phyloP scores from a whole-genome alignment of 2,113 vertebrate species.

The Taurulus bubalis region DNA sequence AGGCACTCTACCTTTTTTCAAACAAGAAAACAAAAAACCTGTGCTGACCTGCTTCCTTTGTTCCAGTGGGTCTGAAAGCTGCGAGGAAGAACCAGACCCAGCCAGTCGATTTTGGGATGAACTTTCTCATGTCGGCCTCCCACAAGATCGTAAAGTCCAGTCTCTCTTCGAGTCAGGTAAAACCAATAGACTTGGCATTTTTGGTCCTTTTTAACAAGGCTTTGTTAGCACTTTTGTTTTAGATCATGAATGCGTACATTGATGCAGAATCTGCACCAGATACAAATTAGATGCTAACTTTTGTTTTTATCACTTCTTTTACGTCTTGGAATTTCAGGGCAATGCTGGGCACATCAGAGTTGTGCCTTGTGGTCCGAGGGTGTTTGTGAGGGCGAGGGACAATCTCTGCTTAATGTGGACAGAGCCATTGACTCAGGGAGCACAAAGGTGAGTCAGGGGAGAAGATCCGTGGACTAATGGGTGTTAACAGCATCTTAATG shows the following conservation, averaged over 20 bases:
- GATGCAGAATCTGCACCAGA: background rate
- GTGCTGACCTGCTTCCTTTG: constrained; percentile 25
- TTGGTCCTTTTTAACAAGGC: background rate
- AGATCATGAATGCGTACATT: background rate
- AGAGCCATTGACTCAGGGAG: constrained; percentile 99
- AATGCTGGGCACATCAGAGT: constrained; percentile 97
- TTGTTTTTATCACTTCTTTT: background rate
- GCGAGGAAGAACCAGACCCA: constrained; percentile 85
- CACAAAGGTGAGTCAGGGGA: constrained; percentile 92
- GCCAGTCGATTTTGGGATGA: constrained; percentile 94
- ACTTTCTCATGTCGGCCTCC: constrained; percentile 95
- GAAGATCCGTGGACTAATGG: constrained; percentile 65
- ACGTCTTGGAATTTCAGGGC: constrained; percentile 81
- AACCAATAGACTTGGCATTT: constrained; percentile 5
- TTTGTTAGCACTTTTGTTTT: background rate
- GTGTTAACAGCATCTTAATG: constrained; percentile 77
- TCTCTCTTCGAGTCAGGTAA: constrained; percentile 97
- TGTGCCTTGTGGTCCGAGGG: constrained; percentile 96
- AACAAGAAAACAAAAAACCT: constrained; percentile 4
- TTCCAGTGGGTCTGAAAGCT: constrained; percentile 70
- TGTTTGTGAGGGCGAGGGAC: constrained; percentile 90
- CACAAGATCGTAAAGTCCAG: constrained; percentile 90
- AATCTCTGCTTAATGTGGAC: constrained; percentile 92
- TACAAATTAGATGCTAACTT: background rate
- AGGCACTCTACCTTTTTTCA: constrained; percentile 1